A percentile compares a stretch with the other conserved stretches of the same genome.
Evolutionary conservation across 2,888 invertebrate species (phyloP).

Genomic region (Steromphala cineraria): DNA sequence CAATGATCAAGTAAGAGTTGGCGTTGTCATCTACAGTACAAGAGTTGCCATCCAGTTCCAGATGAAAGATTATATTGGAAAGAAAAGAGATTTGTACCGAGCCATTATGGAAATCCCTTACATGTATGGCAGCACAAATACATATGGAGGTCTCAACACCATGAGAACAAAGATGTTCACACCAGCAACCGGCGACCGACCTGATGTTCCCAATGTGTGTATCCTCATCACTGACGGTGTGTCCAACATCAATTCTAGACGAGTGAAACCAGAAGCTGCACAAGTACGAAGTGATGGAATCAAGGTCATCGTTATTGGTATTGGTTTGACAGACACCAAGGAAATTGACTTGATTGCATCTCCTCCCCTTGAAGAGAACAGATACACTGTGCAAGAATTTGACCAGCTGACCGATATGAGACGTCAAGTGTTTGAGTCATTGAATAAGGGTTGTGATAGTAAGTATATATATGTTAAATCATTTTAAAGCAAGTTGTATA

Average conservation of each 20-base stretch:
- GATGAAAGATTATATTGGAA: constrained; percentile 46
- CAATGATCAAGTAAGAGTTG: constrained; percentile 60
- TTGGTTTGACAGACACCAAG: constrained; percentile 50
- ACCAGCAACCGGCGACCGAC: constrained; percentile 61
- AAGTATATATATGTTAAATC: constrained; percentile 24
- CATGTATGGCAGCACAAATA: constrained; percentile 68
- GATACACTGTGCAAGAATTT: constrained; percentile 51
- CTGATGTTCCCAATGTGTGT: constrained; percentile 56
- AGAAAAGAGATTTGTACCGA: constrained; percentile 47
- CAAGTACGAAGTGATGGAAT: constrained; percentile 43
- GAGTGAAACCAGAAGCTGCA: constrained; percentile 64
- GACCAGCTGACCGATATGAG: constrained; percentile 46
- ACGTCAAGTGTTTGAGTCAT: constrained; percentile 44
- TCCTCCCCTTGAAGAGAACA: constrained; percentile 44
- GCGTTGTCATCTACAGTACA: constrained; percentile 64
- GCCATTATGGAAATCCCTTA: constrained; percentile 61
- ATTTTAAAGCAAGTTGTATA: too few species aligned
- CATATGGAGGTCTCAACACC: constrained; percentile 61
- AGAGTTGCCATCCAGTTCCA: constrained; percentile 57
- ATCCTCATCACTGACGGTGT: constrained; percentile 71
- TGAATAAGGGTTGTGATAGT: constrained; percentile 37
- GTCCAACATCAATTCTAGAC: constrained; percentile 64
- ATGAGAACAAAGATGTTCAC: constrained; percentile 61
- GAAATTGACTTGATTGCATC: constrained; percentile 53
- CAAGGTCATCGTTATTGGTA: constrained; percentile 55